These are phyloP conservation scores for Rhagoletis pomonella DNA, from an alignment of 1,140 invertebrate genomes.

Conservation along the genomic window DNA sequence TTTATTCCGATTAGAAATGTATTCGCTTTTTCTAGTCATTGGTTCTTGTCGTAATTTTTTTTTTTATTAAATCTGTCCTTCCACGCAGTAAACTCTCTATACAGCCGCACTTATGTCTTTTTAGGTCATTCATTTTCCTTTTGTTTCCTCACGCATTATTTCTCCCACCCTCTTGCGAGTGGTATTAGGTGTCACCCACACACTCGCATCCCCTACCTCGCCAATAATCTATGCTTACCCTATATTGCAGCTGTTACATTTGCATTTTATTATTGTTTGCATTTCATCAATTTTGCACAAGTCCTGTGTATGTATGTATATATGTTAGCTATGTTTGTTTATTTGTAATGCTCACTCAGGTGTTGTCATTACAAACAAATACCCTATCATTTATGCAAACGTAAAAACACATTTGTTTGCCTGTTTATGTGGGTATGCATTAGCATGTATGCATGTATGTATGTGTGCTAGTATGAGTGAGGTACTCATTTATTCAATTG, in stretches of 20 bases:
- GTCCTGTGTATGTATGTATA: not conserved
- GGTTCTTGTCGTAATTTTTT: too few species aligned
- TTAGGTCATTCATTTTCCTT: not conserved
- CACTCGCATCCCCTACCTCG: not conserved
- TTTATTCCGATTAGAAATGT: too few species aligned
- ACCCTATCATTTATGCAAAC: not conserved
- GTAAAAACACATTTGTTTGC: not conserved
- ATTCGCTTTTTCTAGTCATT: too few species aligned
- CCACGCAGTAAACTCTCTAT: too few species aligned
- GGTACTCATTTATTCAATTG: not conserved
- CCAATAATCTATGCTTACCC: too few species aligned
- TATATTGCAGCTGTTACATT: conserved; percentile 16
- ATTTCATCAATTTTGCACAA: conserved; percentile 44
- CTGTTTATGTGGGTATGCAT: not conserved
- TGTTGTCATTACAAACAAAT: conserved; percentile 3
- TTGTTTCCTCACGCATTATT: not conserved
- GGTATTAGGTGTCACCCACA: too few species aligned
- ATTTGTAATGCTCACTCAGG: not conserved
- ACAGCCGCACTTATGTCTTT: not conserved
- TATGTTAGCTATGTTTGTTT: not conserved
- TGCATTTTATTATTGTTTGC: conserved; percentile 38
- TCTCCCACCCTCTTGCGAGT: too few species aligned
- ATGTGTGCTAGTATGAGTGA: too few species aligned
- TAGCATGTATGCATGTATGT: too few species aligned
- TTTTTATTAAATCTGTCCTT: too few species aligned